Evolutionary conservation across 2,113 vertebrate genomes (phyloP), one percentile per base, ranked within the genome.

Genomic region (Hippolais icterina): DNA sequence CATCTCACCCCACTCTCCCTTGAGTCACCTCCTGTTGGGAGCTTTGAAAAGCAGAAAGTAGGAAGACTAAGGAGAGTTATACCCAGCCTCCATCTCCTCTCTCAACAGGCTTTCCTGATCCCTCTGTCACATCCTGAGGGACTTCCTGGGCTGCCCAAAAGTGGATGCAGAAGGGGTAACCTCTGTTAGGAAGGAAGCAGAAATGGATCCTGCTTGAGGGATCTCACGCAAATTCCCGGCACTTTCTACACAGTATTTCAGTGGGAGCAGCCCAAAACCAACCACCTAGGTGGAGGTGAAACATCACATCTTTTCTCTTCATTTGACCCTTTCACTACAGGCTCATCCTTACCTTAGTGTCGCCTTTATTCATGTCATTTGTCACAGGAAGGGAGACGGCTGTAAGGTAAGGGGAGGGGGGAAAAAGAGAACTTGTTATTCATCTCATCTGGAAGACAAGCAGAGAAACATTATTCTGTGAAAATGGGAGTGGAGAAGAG

Each of bases 341-440:
- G 7, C 24, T 61, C 47, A 75, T 85, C 72, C 98, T 98, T 97
- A 98, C 98, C 98, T 98, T 97, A 1, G 97, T 93, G 92, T 98
- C 98, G 15, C 97, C 97, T 94, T 98, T 98, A 97, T 90, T 94
- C 96, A 96, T 85, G 70, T 97, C 97, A 21, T 96, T 98, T 93
- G 93, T 94, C 93, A 98, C 97, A 4, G 98, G 98, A 77, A 98
- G 95, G 64, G 98, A 96, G 56, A 96, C n/a, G 5, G 93, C 98
- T 98, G 86, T 47, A 76, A 83, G 94, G 79, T 19, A 53, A 93
- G 82, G 37, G 52, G 31, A 83, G 12, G 78, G 49, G 21, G 10
- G 15, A 6, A 60, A 50, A 71, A 79, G 60, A 84, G 17, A 90
- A 15, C 12, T 75, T 75, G 52, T 94, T 94, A 95, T 82, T 93